Evolutionary conservation across 2,797 vertebrate species (phyloP), one percentile per base, ranked within the genome.

Genomic region (Anabacerthia variegaticeps): DNA sequence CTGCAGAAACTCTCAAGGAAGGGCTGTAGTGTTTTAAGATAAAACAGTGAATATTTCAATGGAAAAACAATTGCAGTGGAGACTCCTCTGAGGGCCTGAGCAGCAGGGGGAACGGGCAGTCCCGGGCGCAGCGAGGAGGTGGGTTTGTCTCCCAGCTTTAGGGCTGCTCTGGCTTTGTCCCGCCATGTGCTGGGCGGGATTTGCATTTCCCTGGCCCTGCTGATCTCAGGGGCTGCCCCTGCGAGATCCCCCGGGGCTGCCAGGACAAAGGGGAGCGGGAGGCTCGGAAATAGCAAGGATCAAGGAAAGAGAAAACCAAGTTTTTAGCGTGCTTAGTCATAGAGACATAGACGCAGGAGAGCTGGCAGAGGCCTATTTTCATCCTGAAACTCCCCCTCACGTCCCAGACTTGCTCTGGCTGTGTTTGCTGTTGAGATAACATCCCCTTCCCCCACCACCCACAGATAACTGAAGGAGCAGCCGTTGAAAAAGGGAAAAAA

Each of bases 331-430:
- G 82, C 94, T 96, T 91, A 92, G 92, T 96, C 96, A 92, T 14
- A 75, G 93, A 77, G 14, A 48, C 62, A 52, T 32, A 61, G 77
- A 88, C 1, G 21, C 54, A 59, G 91, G 61, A 95, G 93, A 54
- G 87, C 91, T 93, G 89, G 82, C 89, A 91, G 96, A 94, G 94
- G 92, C 96, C 96, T 97, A 93, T 97, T 97, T 97, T 93, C 93
- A 88, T 93, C 85, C 92, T 55, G 69, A 86, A 94, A 91, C 92
- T 95, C 96, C 88, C 85, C 91, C 89, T 91, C 78, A 81, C 58
- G 21, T 91, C 92, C 87, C 93, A 94, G 93, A 61, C 91, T 89
- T 85, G 46, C 80, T 88, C 71, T 84, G 79, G 85, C 62, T 91
- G 88, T 88, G 88, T 93, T 93, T 95, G 82, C 87, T 86, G 68